Base-by-base conservation (phyloP, 2,888 invertebrate species). In the Drosophila longiperda region DNA sequence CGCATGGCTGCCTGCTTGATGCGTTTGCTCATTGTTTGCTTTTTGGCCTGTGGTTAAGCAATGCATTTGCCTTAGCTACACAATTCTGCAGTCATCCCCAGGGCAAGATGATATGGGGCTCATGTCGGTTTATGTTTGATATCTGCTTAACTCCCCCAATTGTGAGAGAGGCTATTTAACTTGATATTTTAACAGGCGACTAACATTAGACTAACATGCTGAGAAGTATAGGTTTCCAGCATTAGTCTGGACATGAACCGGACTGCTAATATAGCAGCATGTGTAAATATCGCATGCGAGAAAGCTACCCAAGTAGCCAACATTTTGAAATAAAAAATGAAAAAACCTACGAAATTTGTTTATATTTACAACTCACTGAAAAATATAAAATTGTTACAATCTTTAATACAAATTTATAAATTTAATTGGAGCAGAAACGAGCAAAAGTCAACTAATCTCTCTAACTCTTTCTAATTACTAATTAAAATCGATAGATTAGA, bases 221-320 rank as follows among this genome's bases (percentile, higher is more conserved):
- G 12, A n/a, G 20, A 33, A 17, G 17, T 34, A 23, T 49, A n/a
- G 11, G 5, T 12, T 33, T n/a, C 26, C 52, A 50, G 34, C 26
- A 66, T 55, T 57, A 75, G 40, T 17, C 32, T 17, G 23, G 75
- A 68, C 74, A 68, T 3, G 26, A 60, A 76, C 75, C 75, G 5
- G 6, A 5, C 17, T 8, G 23, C 11, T 9, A 11, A 11, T 12
- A 29, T 50, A 15, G 23, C 50, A 59, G 32, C 1, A 1, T 8
- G 9, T 15, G 5, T 2, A 48, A 8, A 50, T 53, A 45, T 76
- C 42, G 52, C 75, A 76, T 76, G 75, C 57, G 42, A 76, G 36
- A 78, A 53, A 17, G 12, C 42, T 20, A 12, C 20, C 42, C 42
- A 45, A 15, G 15, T 7, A 45, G 15, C 1, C 8, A 40, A 40